Conservation (phyloP, 1,140 invertebrate genomes). For the Drosophila neocordata region DNA sequence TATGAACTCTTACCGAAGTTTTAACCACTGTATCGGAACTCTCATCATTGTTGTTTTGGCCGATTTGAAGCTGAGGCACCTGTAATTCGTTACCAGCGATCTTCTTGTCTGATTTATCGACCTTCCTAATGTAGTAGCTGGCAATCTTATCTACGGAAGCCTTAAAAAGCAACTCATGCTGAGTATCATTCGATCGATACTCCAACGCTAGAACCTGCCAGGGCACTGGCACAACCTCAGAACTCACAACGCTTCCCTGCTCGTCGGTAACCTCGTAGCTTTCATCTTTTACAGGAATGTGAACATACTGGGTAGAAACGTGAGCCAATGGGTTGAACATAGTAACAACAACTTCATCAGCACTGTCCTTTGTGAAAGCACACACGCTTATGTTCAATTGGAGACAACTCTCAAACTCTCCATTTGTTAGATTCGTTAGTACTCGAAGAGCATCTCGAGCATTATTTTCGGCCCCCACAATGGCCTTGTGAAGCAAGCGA, state of each 20-base stretch:
- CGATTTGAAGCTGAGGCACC: neutral
- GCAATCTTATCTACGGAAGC: conserved; percentile 80
- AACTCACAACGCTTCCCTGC: conserved; percentile 43
- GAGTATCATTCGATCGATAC: conserved; percentile 85
- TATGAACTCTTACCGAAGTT: neutral
- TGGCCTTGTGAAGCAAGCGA: conserved; percentile 57
- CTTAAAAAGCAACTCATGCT: conserved; percentile 87
- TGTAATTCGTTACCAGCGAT: neutral
- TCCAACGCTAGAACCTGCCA: conserved; percentile 85
- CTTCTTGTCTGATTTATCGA: neutral
- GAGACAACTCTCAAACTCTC: conserved; percentile 85
- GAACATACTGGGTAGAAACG: conserved; percentile 84
- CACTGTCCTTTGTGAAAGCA: conserved; percentile 66
- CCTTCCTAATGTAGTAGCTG: conserved; percentile 48
- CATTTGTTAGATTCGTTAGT: conserved; percentile 83
- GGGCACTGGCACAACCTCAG: conserved; percentile 83
- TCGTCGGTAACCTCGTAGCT: conserved; percentile 87
- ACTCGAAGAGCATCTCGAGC: conserved; percentile 61
- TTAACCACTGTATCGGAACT: conserved; percentile 13
- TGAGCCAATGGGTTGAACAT: conserved; percentile 93
- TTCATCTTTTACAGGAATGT: conserved; percentile 87
- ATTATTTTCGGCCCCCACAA: conserved; percentile 40
- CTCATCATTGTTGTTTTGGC: neutral
- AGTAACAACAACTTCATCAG: conserved; percentile 86
- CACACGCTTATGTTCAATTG: conserved; percentile 87